Conservation (phyloP, 2,113 vertebrate genomes). For the Xenus cinereus region DNA sequence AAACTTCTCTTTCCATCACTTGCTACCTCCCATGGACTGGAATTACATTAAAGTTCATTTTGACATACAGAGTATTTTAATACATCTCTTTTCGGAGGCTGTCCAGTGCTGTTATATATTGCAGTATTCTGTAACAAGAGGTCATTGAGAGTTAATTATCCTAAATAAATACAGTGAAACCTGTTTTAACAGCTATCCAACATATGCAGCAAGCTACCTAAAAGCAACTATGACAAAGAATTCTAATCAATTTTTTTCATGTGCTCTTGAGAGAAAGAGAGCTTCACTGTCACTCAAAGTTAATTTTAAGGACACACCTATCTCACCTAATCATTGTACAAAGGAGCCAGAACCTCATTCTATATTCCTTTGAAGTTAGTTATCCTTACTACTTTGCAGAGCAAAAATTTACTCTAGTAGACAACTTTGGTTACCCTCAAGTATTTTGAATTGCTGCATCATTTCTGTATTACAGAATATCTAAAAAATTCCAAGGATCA, state of each 20-base stretch:
- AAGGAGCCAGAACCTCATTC: neutral
- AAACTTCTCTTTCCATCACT: neutral
- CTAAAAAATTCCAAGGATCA: neutral
- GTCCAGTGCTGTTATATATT: neutral
- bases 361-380: neutral
- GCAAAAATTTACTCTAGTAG: neutral
- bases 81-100: neutral
- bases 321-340: neutral
- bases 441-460: neutral
- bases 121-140: neutral
- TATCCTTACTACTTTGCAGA: neutral
- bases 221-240: neutral
- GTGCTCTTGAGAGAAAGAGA: neutral
- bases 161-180: neutral
- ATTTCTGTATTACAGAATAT: neutral
- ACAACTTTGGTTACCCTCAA: neutral
- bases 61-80: neutral
- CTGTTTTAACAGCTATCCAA: neutral
- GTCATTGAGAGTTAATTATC: neutral
- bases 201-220: neutral
- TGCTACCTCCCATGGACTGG: neutral
- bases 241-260: neutral
- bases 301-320: neutral
- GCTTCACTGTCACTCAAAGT: neutral
- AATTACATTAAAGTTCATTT: neutral